Evolutionary conservation across 2,888 invertebrate genomes (phyloP).

Genomic region (Drosophila quinaria): DNA sequence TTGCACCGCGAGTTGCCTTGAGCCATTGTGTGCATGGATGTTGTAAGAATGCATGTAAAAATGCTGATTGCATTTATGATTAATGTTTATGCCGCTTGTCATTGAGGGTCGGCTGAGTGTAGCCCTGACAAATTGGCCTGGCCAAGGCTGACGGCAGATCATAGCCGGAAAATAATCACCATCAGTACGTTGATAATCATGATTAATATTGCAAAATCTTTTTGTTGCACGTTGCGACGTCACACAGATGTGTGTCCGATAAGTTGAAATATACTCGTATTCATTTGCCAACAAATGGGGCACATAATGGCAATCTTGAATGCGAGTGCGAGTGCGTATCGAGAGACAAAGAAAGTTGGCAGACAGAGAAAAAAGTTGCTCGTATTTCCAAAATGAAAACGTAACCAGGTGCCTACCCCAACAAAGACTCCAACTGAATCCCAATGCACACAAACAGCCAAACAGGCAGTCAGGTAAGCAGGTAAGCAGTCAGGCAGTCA

Average conservation of each 20-base stretch:
- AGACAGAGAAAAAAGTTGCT: constrained; percentile 41
- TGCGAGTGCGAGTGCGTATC: constrained; percentile 22
- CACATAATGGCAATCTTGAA: constrained; percentile 12
- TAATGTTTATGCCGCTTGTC: constrained; percentile 53
- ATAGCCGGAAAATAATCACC: constrained; percentile 48
- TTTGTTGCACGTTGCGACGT: constrained; percentile 28
- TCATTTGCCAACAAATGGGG: constrained; percentile 12
- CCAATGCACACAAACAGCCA: constrained; percentile 37
- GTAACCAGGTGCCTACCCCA: constrained; percentile 55
- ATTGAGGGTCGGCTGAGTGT: constrained; percentile 41
- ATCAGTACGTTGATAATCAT: constrained; percentile 14
- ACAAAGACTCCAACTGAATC: constrained; percentile 39
- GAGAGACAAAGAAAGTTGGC: constrained; percentile 7
- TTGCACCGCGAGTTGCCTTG: constrained; percentile 10
- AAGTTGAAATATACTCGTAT: background rate
- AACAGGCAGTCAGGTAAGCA: constrained; percentile 9
- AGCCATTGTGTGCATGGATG: constrained; percentile 36
- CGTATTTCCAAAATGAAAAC: constrained; percentile 64
- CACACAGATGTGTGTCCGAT: constrained; percentile 4
- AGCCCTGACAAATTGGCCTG: constrained; percentile 62
- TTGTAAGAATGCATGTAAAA: constrained; percentile 74
- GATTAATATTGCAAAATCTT: constrained; percentile 21
- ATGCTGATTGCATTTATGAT: constrained; percentile 72
- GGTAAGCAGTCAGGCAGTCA: constrained; percentile 19
- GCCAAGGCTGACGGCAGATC: constrained; percentile 64